phyloP scores from a whole-genome alignment of 2,113 vertebrate genomes.

The Bambusicola thoracicus region DNA sequence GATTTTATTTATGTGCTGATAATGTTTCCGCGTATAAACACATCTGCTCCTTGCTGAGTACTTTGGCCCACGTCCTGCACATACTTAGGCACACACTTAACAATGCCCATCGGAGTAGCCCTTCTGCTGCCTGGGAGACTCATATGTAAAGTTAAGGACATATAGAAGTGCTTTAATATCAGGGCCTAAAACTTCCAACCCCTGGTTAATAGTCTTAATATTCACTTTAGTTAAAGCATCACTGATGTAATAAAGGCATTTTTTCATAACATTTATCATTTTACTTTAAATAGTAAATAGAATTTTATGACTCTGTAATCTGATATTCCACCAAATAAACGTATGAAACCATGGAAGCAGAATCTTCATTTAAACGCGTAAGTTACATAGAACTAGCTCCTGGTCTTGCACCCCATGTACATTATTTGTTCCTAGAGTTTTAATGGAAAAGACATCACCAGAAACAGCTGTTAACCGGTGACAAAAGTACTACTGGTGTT shows the following conservation, averaged over 20 bases:
- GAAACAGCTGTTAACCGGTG: constrained; percentile 36
- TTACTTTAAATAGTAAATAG: constrained; percentile 70
- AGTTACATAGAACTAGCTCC: not conserved
- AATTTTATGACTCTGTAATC: constrained; percentile 58
- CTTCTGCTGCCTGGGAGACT: constrained; percentile 23
- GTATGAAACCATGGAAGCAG: constrained; percentile 53
- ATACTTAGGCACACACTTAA: constrained; percentile 10
- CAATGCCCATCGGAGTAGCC: not conserved
- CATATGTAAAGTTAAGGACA: constrained; percentile 7
- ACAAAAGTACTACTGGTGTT: constrained; percentile 18
- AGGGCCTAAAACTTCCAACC: constrained; percentile 46
- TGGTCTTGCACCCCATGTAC: not conserved
- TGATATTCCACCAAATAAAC: constrained; percentile 59
- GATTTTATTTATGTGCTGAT: constrained; percentile 68
- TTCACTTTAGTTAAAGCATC: constrained; percentile 67
- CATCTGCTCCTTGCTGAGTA: not conserved
- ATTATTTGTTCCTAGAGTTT: constrained; percentile 31
- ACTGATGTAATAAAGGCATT: constrained; percentile 58
- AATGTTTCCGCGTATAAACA: constrained; percentile 34
- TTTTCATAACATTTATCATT: constrained; percentile 67
- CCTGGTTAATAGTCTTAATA: constrained; percentile 64
- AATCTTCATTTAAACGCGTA: constrained; percentile 51
- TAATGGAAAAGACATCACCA: constrained; percentile 33
- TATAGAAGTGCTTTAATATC: constrained; percentile 42
- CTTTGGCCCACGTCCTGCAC: constrained; percentile 1